Evolutionary conservation across 1,140 invertebrate genomes (phyloP).

Genomic region (Saccostrea cuccullata): DNA sequence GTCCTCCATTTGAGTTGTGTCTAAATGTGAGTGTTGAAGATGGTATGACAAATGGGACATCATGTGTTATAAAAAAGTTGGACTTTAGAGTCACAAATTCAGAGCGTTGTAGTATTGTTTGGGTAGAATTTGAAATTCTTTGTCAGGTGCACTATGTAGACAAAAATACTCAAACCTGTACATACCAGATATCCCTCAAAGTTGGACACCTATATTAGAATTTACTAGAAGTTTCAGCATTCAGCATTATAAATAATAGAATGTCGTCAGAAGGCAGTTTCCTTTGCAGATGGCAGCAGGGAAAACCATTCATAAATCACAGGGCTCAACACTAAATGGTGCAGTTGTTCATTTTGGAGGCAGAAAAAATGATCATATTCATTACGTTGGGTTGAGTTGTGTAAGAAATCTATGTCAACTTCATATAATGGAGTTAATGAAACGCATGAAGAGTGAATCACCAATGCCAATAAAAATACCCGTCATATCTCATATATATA

Average conservation of each 20-base stretch:
- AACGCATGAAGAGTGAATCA: not conserved
- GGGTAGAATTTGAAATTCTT: slow-evolving; percentile 39
- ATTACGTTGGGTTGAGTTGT: slow-evolving; percentile 50
- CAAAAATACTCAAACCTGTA: slow-evolving; percentile 34
- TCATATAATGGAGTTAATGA: slow-evolving; percentile 30
- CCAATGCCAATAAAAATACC: not conserved
- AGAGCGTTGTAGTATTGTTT: slow-evolving; percentile 41
- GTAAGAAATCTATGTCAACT: slow-evolving; percentile 39
- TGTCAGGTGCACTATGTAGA: not conserved
- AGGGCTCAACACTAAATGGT: slow-evolving; percentile 42
- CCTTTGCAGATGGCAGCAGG: slow-evolving; percentile 41
- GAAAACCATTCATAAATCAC: slow-evolving; percentile 50
- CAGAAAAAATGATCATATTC: slow-evolving; percentile 45
- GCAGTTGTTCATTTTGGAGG: slow-evolving; percentile 43
- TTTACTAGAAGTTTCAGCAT: slow-evolving; percentile 40
- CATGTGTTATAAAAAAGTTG: slow-evolving; percentile 32
- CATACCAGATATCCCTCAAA: not conserved
- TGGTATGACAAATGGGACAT: slow-evolving; percentile 44
- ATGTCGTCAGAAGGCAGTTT: slow-evolving; percentile 46
- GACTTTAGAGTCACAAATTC: slow-evolving; percentile 42
- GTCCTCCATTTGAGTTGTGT: slow-evolving; percentile 33
- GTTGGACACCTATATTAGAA: slow-evolving; percentile 47
- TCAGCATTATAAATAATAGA: slow-evolving; percentile 32
- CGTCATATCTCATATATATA: too few species aligned
- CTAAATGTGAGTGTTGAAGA: slow-evolving; percentile 48